Conservation (phyloP, 2,113 vertebrate genomes). For the Sinocyclocheilus maitianheensis region DNA sequence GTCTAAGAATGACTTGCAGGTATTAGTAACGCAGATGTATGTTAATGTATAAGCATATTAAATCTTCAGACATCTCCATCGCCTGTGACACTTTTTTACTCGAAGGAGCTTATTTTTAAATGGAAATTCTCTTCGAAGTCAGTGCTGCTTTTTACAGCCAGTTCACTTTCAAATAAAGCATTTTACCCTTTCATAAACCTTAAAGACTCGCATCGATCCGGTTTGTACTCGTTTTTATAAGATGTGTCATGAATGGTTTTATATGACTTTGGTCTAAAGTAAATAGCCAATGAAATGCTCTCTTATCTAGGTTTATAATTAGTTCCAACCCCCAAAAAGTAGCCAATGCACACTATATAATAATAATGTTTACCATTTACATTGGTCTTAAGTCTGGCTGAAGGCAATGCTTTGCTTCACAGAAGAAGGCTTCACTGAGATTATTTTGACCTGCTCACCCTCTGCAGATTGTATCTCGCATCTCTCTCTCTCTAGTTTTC, state of each 20-base stretch:
- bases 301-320: not conserved
- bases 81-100: not conserved
- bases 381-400: slow-evolving; percentile 1
- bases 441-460: slow-evolving; percentile 49
- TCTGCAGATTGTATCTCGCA: slow-evolving; percentile 24
- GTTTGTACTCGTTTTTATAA: slow-evolving; percentile 16
- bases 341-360: not conserved
- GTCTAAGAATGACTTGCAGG: slow-evolving; percentile 12
- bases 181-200: slow-evolving; percentile 23
- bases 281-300: slow-evolving; percentile 2
- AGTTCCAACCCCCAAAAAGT: not conserved
- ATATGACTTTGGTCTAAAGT: not conserved
- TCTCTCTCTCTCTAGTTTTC: slow-evolving; percentile 33
- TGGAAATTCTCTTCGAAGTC: not conserved
- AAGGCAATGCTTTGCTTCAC: not conserved
- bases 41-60: slow-evolving; percentile 8
- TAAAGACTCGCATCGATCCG: not conserved
- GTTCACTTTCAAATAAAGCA: slow-evolving; percentile 6
- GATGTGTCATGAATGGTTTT: not conserved
- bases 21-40: slow-evolving; percentile 4
- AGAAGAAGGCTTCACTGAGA: slow-evolving; percentile 33
- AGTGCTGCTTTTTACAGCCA: not conserved
- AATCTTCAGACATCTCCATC: not conserved
- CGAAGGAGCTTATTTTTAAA: not conserved
- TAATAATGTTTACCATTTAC: slow-evolving; percentile 7